Evolutionary conservation across 2,797 vertebrate genomes (phyloP).

Genomic region (Pangasius krempfi): DNA sequence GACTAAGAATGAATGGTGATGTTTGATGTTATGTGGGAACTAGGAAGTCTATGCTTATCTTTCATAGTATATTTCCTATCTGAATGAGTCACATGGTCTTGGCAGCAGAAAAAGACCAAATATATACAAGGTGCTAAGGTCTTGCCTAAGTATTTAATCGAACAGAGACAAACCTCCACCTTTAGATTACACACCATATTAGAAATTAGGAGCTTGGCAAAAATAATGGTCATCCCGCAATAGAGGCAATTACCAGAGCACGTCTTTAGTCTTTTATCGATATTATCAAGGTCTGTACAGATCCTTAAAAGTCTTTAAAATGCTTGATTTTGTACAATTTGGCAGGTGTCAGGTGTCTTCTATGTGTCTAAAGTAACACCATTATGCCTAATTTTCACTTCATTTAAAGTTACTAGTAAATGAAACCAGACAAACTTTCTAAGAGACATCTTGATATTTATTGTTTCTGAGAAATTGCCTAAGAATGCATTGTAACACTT

Average conservation of each 20-base stretch:
- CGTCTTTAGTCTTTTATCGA: neutral
- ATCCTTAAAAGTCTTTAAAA: conserved; percentile 3
- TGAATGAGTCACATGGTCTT: neutral
- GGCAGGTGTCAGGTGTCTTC: neutral
- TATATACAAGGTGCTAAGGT: neutral
- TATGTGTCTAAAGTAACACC: neutral
- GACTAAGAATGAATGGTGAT: neutral
- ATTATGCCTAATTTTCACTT: neutral
- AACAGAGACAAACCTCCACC: neutral
- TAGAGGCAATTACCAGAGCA: neutral
- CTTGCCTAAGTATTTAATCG: neutral
- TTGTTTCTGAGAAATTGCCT: neutral
- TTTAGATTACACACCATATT: neutral
- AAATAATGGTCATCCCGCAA: neutral
- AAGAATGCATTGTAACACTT: neutral
- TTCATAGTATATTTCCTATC: neutral
- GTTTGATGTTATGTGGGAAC: neutral
- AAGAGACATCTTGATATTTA: neutral
- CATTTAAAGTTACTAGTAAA: neutral
- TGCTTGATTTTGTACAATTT: neutral
- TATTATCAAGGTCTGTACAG: neutral
- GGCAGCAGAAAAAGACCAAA: neutral
- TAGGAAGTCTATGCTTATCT: neutral
- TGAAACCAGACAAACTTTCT: neutral
- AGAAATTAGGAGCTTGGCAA: neutral